Evolutionary conservation across 2,888 invertebrate species (phyloP).

Genomic region (Yponomeuta malinellus): DNA sequence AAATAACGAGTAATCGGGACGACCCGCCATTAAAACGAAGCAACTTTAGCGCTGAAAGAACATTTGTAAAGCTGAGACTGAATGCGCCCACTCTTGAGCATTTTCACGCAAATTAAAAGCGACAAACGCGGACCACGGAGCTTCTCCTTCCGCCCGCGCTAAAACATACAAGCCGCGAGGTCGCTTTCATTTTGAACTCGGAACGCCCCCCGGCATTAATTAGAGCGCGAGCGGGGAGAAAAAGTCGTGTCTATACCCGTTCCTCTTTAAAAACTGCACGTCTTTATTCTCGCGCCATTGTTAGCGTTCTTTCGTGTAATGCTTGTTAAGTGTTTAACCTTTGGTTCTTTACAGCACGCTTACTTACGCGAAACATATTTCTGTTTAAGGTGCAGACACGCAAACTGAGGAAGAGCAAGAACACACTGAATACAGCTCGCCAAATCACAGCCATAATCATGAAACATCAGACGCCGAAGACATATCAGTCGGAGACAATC

Average conservation of each 20-base stretch:
- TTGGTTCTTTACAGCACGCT: background rate
- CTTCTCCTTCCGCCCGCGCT: constrained; percentile 52
- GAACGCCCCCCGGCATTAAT: constrained; percentile 74
- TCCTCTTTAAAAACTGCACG: constrained; percentile 64
- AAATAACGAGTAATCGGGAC: constrained; percentile 56
- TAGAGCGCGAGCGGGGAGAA: constrained; percentile 52
- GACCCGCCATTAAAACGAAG: constrained; percentile 34
- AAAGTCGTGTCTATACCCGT: constrained; percentile 60
- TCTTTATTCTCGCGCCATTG: constrained; percentile 66
- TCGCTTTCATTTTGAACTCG: constrained; percentile 64
- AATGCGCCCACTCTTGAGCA: constrained; percentile 59
- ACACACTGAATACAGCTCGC: constrained; percentile 34
- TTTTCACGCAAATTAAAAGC: constrained; percentile 75
- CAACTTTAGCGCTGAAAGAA: constrained; percentile 41
- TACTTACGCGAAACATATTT: constrained; percentile 2
- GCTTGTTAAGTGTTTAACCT: constrained; percentile 50
- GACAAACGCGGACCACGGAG: constrained; percentile 59
- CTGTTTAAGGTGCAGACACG: constrained; percentile 35
- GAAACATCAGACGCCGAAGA: constrained; percentile 57
- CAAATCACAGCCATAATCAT: constrained; percentile 35
- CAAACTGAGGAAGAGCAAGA: constrained; percentile 42
- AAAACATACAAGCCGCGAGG: constrained; percentile 64
- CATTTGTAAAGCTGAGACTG: constrained; percentile 45
- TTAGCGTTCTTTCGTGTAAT: constrained; percentile 45
- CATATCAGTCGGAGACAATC: constrained; percentile 64